A percentile compares a stretch with the other conserved stretches of the same genome.
phyloP scores from a whole-genome alignment of 2,888 invertebrate genomes.

The Cheilosia variabilis region DNA sequence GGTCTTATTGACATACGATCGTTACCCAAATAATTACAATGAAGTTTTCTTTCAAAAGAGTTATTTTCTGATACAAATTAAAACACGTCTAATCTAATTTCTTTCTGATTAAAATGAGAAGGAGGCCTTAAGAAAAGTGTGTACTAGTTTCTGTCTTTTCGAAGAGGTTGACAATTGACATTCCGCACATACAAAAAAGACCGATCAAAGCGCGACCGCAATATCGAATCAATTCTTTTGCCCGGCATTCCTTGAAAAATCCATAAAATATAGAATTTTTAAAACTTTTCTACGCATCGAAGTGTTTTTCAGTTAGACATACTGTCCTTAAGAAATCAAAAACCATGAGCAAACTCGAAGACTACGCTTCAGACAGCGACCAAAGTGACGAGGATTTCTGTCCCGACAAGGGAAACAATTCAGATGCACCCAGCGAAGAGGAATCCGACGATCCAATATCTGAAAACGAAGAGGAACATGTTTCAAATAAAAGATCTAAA shows the following conservation, averaged over 20 bases:
- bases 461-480: conserved; percentile 84
- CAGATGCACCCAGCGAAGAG: conserved; percentile 83
- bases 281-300: neutral
- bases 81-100: too few relatives aligned
- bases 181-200: conserved; percentile 4
- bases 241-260: conserved; percentile 67
- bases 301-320: conserved; percentile 4
- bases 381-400: conserved; percentile 91
- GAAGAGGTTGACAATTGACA: conserved; percentile 21
- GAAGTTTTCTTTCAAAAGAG: too few relatives aligned
- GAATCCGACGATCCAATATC: conserved; percentile 87
- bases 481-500: conserved; percentile 74
- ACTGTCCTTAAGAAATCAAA: neutral
- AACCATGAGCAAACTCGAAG: conserved; percentile 82
- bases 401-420: conserved; percentile 85
- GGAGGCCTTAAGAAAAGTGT: neutral
- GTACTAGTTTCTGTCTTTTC: conserved; percentile 25
- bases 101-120: neutral
- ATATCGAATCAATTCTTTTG: conserved; percentile 18
- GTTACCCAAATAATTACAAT: too few relatives aligned
- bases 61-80: too few relatives aligned
- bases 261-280: conserved; percentile 41
- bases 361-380: conserved; percentile 87
- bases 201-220: conserved; percentile 22
- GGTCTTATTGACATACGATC: too few relatives aligned